Base-by-base conservation (phyloP, 1,140 invertebrate genomes). In the Drosophila elegans region DNA sequence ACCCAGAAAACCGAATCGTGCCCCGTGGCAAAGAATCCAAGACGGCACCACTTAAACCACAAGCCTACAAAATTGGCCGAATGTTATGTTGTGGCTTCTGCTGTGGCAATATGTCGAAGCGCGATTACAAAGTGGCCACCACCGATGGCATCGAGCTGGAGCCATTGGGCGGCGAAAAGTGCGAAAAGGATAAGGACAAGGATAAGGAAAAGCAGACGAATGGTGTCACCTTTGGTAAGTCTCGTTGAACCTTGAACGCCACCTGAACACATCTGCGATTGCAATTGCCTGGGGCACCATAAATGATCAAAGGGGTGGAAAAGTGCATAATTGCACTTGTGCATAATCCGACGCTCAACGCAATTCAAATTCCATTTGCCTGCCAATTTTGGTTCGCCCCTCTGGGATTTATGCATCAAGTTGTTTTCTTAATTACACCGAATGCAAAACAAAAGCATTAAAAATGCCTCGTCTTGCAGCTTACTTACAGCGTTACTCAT, bases 1-100 rank as follows among this genome's bases (percentile, higher is more conserved):
- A 45, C 41, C 46, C 51, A 25, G 5, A 13, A 39, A 27, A 56
- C 49, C 62, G 27, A 13, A 49, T 21, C 71, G 42, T 59, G 52
- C 60, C 53, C 27, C 11, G 57, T 13, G 45, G 46, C 62, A 51
- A 42, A 54, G 12, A 42, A 73, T 73, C 61, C 83, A 88, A 72
- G 53, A 88, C 83, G 83, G 83, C 83, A 75, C 75, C 84, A 51
- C 83, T 88, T 55, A 88, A 89, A 63, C 83, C 83, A 44, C 63
- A 89, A 71, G 77, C 85, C 61, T 89, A 80, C 51, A 86, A 83
- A 84, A 91, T 91, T 78, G 86, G 82, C 57, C 89, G 85, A 91
- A 92, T 92, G 91, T 92, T 92, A 92, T 92, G 91, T 90, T 92
- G 91, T 82, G 91, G 91, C 72, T 91, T 92, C 74, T 92, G 91